These are phyloP conservation scores for Aeoliscus strigatus DNA, from an alignment of 2,797 vertebrate genomes.

Conservation along the genomic window DNA sequence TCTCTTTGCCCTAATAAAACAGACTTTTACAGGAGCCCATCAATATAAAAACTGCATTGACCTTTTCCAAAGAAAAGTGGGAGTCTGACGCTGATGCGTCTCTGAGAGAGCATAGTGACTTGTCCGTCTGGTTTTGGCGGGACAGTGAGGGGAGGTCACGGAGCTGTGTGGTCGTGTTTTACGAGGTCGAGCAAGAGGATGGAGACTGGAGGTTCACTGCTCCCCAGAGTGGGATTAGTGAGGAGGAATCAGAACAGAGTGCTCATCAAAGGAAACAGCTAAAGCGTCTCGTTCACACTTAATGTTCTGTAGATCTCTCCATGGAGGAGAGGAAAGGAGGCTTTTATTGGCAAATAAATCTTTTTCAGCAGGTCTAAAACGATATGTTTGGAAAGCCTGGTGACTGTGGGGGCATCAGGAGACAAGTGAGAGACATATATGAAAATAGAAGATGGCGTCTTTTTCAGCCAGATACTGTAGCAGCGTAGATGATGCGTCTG, in stretches of 20 bases:
- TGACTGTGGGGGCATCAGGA: constrained; percentile 24
- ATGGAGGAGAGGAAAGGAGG: constrained; percentile 44
- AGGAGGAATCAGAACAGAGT: constrained; percentile 53
- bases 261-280: constrained; percentile 66
- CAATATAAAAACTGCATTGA: constrained; percentile 20
- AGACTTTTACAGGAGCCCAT: constrained; percentile 16
- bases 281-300: constrained; percentile 58
- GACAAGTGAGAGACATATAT: constrained; percentile 13
- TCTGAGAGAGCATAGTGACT: constrained; percentile 16
- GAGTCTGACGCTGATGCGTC: not conserved
- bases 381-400: constrained; percentile 54
- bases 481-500: no score
- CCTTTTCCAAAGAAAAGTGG: constrained; percentile 19
- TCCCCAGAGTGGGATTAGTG: constrained; percentile 62
- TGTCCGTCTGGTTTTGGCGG: constrained; percentile 23
- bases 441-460: constrained; percentile 1
- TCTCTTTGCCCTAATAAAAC: constrained; percentile 26
- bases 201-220: constrained; percentile 46
- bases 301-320: constrained; percentile 38
- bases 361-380: constrained; percentile 61
- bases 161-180: constrained; percentile 63
- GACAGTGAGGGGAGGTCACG: constrained; percentile 47
- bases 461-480: not conserved
- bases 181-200: constrained; percentile 46
- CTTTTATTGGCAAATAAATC: constrained; percentile 72